A percentile compares a stretch with the other conserved stretches of the same genome.
These are phyloP conservation scores for Calcarius ornatus DNA, from an alignment of 2,113 vertebrate species.

Conservation along the genomic window DNA sequence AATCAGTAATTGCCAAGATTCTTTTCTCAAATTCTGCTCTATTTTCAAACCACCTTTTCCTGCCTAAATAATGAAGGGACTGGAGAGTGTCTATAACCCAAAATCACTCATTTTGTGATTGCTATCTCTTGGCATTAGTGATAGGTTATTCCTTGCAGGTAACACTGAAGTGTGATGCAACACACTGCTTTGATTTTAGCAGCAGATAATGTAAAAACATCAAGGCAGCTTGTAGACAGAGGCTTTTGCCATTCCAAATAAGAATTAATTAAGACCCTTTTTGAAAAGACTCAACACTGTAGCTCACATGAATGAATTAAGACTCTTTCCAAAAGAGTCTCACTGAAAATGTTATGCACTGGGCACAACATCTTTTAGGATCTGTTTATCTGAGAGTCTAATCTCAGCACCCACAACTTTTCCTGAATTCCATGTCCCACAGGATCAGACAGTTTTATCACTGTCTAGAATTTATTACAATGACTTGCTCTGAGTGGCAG, in stretches of 20 bases:
- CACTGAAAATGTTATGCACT: not conserved
- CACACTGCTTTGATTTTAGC: not conserved
- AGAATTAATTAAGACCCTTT: not conserved
- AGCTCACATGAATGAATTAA: not conserved
- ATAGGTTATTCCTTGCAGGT: slow-evolving; percentile 38
- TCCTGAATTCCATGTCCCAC: not conserved
- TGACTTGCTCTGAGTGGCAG: not conserved
- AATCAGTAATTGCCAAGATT: not conserved
- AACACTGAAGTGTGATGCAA: not conserved
- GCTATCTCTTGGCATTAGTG: not conserved
- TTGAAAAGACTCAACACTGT: not conserved
- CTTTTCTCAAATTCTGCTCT: not conserved
- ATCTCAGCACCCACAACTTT: not conserved
- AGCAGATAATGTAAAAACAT: not conserved
- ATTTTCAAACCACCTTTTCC: slow-evolving; percentile 9
- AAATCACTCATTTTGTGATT: not conserved
- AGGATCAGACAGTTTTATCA: fast-evolving
- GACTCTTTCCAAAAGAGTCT: not conserved
- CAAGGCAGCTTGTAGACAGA: not conserved
- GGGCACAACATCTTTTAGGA: not conserved
- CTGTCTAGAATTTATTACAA: not conserved
- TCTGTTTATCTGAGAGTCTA: not conserved
- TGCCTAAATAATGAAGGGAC: not conserved
- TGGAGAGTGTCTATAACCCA: not conserved
- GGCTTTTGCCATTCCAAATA: slow-evolving; percentile 18